Base-by-base conservation (phyloP, 2,797 vertebrate species). In the Neopelma chrysocephalum region DNA sequence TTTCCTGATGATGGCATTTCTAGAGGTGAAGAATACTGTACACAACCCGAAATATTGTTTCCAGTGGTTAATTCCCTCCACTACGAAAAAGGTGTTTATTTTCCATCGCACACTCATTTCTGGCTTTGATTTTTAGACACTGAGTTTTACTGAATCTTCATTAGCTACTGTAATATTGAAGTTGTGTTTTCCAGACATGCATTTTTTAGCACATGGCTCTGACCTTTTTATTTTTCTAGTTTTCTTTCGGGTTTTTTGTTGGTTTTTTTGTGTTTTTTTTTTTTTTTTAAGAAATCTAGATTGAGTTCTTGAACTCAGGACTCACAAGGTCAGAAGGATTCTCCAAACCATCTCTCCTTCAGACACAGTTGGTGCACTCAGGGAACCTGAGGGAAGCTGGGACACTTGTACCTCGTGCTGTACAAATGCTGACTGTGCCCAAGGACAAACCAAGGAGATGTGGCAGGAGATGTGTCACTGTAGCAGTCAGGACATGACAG, bases 1-100 rank as follows among this genome's bases (percentile, higher is more conserved):
- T 86, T 47, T 56, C 60, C 25, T 88, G 82, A 38, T 90, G 82
- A 75, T 83, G 91, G 21, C 82, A 65, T 72, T 93, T 95, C 85
- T 91, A 60, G 87, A 87, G 40, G 29, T 68, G 62, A 86, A 87
- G 73, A 83, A 66, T 66, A 17, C 34, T 17, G 31, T 3, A 34
- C 18, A n/a, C 42, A 32, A 22, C 19, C 45, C 3, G 21, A 83
- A 82, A 18, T 40, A 36, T 17, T 71, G 70, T 93, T 94, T 93
- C 87, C 85, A 64, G 22, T 72, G 43, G 34, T 81, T 81, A 81
- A 90, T 79, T 76, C n/a, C 27, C 31, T 71, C 71, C 17, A 15
- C n/a, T n/a, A 3, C 34, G 40, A 48, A 29, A 81, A 89, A 78
- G 5, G 5, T 42, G 11, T 54, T 93, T 75, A 11, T 75, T 83